Base-by-base conservation (phyloP, 1,140 invertebrate genomes). In the Trypoxylus dichotomus region DNA sequence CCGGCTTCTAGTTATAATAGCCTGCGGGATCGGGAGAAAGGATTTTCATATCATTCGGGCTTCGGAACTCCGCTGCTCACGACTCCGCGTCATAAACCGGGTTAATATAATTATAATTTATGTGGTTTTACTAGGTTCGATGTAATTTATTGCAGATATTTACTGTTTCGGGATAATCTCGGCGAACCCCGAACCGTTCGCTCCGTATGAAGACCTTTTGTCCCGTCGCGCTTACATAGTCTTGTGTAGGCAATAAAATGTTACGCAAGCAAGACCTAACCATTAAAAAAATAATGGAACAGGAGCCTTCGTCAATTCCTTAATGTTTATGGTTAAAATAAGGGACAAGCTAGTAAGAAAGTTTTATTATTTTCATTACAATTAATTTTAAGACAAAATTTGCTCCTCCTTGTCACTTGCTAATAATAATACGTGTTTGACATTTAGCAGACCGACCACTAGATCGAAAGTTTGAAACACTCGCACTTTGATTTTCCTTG, bases 51-150 rank as follows among this genome's bases (percentile, higher is more conserved):
- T 68, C 60, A 68, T 68, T 68, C 24, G 11, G 60, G 60, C 27
- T 68, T 68, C 60, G 60, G 60, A 68, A 68, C 60, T 68, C 60
- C 19, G 6, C 27, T 68, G 11, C 60, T 68, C 60, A 68, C 60
- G 60, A 68, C 60, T 68, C 60, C 60, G 60, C 24, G 27, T 24
- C 60, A 68, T 68, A 68, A 68, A 68, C 60, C 60, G 60, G 27
- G 24, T 29, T 68, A 68, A 68, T 68, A 68, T 68, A 68, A 68
- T 68, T 68, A 68, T 68, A 68, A 68, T 68, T 68, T 68, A 68
- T 58, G 60, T 68, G 60, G 60, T 68, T 68, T 68, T 29, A 68
- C 60, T 68, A 15, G 60, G 60, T 68, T 68, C 60, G 60, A 68
- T 29, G 60, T 68, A 68, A 68, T 68, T 68, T 68, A 68, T 68